Base-by-base conservation (phyloP, 2,888 invertebrate genomes). In the Xanthostigma xanthostigma region DNA sequence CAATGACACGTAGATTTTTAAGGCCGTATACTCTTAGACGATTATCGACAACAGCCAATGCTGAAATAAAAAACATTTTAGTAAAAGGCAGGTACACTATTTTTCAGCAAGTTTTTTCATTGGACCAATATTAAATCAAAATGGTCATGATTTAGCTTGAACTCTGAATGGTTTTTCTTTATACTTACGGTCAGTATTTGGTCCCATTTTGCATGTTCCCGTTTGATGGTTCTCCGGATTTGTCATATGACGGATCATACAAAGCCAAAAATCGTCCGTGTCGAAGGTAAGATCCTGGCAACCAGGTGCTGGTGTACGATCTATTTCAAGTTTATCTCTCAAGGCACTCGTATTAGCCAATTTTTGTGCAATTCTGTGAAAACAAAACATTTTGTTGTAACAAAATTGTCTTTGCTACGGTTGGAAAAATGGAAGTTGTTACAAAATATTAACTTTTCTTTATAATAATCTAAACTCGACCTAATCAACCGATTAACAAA, bases 161-260 rank as follows among this genome's bases (percentile, higher is more conserved):
- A 17, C 17, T 4, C 17, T 4, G 17, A 17, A 17, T n/a, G n/a
- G n/a, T n/a, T n/a, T n/a, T n/a, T 27, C 27, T 27, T 27, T 9
- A 12, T 42, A 44, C 50, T 46, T 50, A 47, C 51, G 35, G 41
- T 49, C 36, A 36, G 45, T 13, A 5, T 39, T 41, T 10, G 51
- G 43, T 3, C 51, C 51, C 51, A 51, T 51, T 10, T 37, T 48
- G 27, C 51, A 51, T 9, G 48, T 51, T n/a, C 51, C 51, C 13
- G 45, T 45, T 34, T 51, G 51, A 36, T 51, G 51, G 33, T 51
- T 51, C 38, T 51, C 51, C 9, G 49, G 46, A 43, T 51, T 51
- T 14, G 51, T 51, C 17, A 43, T 43, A 10, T 46, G 48, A 9
- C 41, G 17, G 11, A 51, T 46, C 9, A 45, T 45, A 39, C 51